A percentile compares a stretch with the other conserved stretches of the same genome.
These are phyloP conservation scores for Enteromius afrohamiltoni DNA, from an alignment of 2,797 vertebrate genomes.

Conservation along the genomic window DNA sequence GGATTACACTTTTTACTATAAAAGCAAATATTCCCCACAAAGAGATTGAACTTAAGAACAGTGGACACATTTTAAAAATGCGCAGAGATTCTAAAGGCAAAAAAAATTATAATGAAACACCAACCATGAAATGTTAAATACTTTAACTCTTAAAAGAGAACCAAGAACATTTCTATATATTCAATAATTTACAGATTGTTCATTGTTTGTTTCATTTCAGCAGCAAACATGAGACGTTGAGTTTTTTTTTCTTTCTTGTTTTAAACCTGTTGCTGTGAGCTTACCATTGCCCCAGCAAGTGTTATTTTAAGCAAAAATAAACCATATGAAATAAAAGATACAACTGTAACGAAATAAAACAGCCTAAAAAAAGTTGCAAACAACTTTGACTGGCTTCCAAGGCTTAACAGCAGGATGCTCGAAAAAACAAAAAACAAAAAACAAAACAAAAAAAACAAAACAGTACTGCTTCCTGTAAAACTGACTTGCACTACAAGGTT, in stretches of 20 bases:
- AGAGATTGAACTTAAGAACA: constrained; percentile 67
- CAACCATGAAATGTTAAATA: constrained; percentile 91
- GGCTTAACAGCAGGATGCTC: constrained; percentile 44
- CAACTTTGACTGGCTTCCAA: constrained; percentile 49
- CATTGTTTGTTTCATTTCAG: constrained; percentile 77
- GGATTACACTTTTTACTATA: constrained; percentile 42
- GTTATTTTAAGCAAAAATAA: constrained; percentile 47
- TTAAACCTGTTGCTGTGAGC: constrained; percentile 74
- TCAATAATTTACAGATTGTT: constrained; percentile 88
- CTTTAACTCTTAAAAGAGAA: constrained; percentile 76
- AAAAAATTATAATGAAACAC: constrained; percentile 76
- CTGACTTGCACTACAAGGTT: neutral
- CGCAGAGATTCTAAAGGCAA: constrained; percentile 75
- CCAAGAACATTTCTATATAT: constrained; percentile 76
- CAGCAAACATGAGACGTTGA: constrained; percentile 79
- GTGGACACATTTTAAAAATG: constrained; percentile 64
- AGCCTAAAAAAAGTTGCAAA: constrained; percentile 41
- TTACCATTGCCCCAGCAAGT: constrained; percentile 67
- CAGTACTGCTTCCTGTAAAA: constrained; percentile 24
- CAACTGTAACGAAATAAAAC: constrained; percentile 38
- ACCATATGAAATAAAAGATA: constrained; percentile 40
- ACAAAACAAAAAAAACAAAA: neutral
- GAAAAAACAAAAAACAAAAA: neutral
- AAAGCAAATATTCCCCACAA: constrained; percentile 42
- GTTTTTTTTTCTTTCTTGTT: constrained; percentile 48